Conservation (phyloP, 2,888 invertebrate species). For the Polylopha cassiicola region DNA sequence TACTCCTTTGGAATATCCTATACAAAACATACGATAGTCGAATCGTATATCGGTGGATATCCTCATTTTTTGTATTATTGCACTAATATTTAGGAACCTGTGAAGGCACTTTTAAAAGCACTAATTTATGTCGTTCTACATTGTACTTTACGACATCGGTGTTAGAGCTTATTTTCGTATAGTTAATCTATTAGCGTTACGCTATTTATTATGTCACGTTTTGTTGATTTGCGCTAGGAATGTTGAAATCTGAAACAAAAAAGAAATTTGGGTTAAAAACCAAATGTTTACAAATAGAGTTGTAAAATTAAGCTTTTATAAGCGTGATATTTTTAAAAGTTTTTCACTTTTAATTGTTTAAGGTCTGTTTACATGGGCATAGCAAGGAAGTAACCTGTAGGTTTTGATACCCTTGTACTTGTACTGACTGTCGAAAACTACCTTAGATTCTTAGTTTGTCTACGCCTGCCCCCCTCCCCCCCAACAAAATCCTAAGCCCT, state of each 20-base stretch:
- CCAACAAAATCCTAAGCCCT: no score
- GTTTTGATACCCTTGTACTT: no score
- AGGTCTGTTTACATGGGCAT: no score
- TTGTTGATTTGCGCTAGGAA: slow-evolving; percentile 6
- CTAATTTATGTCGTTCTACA: slow-evolving; percentile 29
- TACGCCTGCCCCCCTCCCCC: no score
- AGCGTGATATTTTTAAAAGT: no score
- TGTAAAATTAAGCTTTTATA: no score
- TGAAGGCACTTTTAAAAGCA: slow-evolving; percentile 65
- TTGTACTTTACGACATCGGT: slow-evolving; percentile 20
- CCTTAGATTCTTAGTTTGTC: no score
- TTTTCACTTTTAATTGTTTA: no score
- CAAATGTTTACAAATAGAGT: no score
- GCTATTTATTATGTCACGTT: slow-evolving; percentile 12
- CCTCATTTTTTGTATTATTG: slow-evolving; percentile 30
- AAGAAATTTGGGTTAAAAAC: no score
- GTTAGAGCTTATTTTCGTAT: slow-evolving; percentile 7
- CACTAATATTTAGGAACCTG: slow-evolving; percentile 51
- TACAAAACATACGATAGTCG: slow-evolving; percentile 3
- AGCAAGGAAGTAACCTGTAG: no score
- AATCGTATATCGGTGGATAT: slow-evolving; percentile 6
- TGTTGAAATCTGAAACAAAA: slow-evolving; percentile 30
- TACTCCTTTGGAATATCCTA: slow-evolving; percentile 3
- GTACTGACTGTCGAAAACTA: no score
- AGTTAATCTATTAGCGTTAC: slow-evolving; percentile 8